A percentile compares a stretch with the other conserved stretches of the same genome.
phyloP scores from a whole-genome alignment of 64 coral and sea anemone species.

The Actinia tenebrosa region DNA sequence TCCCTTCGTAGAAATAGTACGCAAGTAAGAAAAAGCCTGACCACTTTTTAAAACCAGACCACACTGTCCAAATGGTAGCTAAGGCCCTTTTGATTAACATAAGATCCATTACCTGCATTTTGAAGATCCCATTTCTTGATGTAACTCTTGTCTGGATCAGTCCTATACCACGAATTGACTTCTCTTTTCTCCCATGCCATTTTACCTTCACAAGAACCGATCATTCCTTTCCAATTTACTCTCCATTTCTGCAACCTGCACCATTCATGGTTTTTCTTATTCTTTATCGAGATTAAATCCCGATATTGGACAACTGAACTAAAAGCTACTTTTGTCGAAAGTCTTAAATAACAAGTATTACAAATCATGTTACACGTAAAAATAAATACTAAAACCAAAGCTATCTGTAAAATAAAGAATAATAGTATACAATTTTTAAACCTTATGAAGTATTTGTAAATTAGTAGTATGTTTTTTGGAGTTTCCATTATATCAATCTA shows the following conservation, averaged over 20 bases:
- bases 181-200: slow-evolving; percentile 55
- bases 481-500: not conserved
- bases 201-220: slow-evolving; percentile 33
- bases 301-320: not conserved
- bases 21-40: too few relatives aligned
- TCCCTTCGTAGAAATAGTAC: too few relatives aligned
- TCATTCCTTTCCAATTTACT: slow-evolving; percentile 59
- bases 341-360: not conserved
- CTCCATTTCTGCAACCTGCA: slow-evolving; percentile 71
- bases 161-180: slow-evolving; percentile 35
- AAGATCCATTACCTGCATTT: slow-evolving; percentile 34
- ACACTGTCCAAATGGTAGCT: too few relatives aligned
- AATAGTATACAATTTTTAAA: not conserved
- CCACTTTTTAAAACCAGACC: too few relatives aligned
- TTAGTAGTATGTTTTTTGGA: not conserved
- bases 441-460: not conserved
- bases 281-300: not conserved
- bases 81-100: not conserved
- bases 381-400: not conserved
- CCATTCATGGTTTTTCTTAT: slow-evolving; percentile 41
- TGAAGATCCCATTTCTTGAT: slow-evolving; percentile 52
- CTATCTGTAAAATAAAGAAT: not conserved
- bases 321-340: not conserved
- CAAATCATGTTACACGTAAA: not conserved
- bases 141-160: slow-evolving; percentile 54